phyloP scores from a whole-genome alignment of 2,888 invertebrate species.

The Heliconius ismenius region DNA sequence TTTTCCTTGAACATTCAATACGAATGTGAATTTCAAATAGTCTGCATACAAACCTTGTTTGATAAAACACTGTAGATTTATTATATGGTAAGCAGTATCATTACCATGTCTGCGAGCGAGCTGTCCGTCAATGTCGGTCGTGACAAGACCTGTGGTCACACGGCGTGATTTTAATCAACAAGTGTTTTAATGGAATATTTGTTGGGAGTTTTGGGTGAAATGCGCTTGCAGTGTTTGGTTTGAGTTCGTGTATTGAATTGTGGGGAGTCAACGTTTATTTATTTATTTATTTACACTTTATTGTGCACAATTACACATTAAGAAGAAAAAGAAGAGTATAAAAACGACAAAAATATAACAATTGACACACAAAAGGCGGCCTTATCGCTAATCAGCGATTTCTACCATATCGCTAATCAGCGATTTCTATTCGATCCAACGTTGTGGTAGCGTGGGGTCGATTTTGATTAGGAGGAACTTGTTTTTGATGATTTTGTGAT shows the following conservation, averaged over 20 bases:
- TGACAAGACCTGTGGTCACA: constrained; percentile 49
- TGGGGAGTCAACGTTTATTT: neutral
- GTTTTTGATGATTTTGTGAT: neutral
- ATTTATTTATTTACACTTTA: too few relatives aligned
- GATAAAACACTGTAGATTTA: constrained; percentile 58
- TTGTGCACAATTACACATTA: too few relatives aligned
- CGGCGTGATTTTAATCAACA: constrained; percentile 40
- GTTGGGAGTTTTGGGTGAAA: neutral
- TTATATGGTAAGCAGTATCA: constrained; percentile 78
- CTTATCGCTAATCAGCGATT: too few relatives aligned
- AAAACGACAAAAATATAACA: too few relatives aligned
- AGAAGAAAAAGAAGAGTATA: too few relatives aligned
- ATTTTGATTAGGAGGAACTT: neutral
- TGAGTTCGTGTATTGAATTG: neutral
- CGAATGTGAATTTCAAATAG: constrained; percentile 54
- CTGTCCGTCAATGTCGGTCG: constrained; percentile 76
- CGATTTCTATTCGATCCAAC: too few relatives aligned
- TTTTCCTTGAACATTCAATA: constrained; percentile 37
- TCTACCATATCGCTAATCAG: too few relatives aligned
- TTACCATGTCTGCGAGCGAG: constrained; percentile 74
- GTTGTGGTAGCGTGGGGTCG: neutral
- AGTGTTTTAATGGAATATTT: constrained; percentile 7
- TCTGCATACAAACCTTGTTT: constrained; percentile 32
- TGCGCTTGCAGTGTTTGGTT: neutral
- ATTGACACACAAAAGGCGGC: too few relatives aligned